Evolutionary conservation across 2,888 invertebrate genomes (phyloP).

Genomic region (Synanthedon formicaeformis): DNA sequence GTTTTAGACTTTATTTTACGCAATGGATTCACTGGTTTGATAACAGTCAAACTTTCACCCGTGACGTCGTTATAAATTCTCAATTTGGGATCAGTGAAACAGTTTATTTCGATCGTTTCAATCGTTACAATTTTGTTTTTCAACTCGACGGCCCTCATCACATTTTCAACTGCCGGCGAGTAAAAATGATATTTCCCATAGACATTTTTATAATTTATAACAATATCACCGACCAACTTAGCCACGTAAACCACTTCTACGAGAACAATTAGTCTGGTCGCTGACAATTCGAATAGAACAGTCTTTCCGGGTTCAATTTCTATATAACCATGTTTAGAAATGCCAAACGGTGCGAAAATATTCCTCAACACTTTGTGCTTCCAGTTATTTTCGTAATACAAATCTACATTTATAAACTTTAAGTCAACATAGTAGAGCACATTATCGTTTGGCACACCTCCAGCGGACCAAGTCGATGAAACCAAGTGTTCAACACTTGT

Average conservation of each 20-base stretch:
- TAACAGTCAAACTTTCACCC: background rate
- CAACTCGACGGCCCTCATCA: background rate
- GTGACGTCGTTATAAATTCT: background rate
- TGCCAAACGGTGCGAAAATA: background rate
- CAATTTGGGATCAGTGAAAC: background rate
- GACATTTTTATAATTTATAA: background rate
- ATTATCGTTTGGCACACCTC: background rate
- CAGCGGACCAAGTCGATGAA: background rate
- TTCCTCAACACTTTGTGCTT: background rate
- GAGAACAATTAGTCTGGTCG: background rate
- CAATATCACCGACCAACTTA: background rate
- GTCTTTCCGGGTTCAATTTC: background rate
- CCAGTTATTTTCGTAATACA: background rate
- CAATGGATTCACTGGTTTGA: background rate
- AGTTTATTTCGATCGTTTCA: background rate
- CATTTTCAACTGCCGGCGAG: background rate
- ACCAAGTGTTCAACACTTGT: background rate
- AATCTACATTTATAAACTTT: background rate
- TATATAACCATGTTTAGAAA: background rate
- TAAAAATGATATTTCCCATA: background rate
- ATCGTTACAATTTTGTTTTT: background rate
- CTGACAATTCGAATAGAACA: background rate
- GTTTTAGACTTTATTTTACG: background rate
- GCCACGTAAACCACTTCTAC: background rate
- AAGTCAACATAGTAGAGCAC: background rate